Evolutionary conservation across 2,888 invertebrate species (phyloP), one percentile per base, ranked within the genome.

Genomic region (Ferrisia virgata): DNA sequence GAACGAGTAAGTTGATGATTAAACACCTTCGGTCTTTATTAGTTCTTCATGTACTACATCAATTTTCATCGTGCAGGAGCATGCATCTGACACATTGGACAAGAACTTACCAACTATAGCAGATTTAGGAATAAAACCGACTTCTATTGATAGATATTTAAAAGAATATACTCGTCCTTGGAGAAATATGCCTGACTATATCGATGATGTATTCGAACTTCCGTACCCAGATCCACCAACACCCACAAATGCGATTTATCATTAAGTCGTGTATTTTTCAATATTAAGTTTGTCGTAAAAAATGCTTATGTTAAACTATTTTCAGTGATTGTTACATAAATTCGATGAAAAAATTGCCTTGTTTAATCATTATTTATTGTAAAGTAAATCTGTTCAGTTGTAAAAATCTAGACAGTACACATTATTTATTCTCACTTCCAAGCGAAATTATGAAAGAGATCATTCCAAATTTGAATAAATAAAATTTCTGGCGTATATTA

Each of bases 51-150:
- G 47, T n/a, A 76, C n/a, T n/a, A 53, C 22, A 11, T 53, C 22
- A 47, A 18, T 33, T 82, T 47, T 81, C 69, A 85, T 40, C 11
- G 25, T 88, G 9, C 88, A 95, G 92, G 97, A 97, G 89, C 92
- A 92, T 86, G 91, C 93, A 5, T 92, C 93, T 0, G 98, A 98
- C 88, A 89, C 89, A 8, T 90, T 94, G 0, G 87, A 91, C 3
- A 88, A 88, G 8, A 91, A 91, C 47, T 87, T 94, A 31, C 96
- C 95, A 2, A 95, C 94, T 0, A 89, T 98, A 83, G 95, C 96
- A 89, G 98, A 98, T 90, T 92, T 98, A 86, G 97, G 96, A 18
- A 92, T 98, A 1, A 90, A 89, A 43, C 90, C 95, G 84, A 94
- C 93, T 0, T 88, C 90, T 1, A 91, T 97, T 91, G 96, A 96